Percentiles rank a stretch among this genome's conserved stretches.
Evolutionary conservation across 2,797 vertebrate genomes (phyloP).

Genomic region (Helostoma temminkii): DNA sequence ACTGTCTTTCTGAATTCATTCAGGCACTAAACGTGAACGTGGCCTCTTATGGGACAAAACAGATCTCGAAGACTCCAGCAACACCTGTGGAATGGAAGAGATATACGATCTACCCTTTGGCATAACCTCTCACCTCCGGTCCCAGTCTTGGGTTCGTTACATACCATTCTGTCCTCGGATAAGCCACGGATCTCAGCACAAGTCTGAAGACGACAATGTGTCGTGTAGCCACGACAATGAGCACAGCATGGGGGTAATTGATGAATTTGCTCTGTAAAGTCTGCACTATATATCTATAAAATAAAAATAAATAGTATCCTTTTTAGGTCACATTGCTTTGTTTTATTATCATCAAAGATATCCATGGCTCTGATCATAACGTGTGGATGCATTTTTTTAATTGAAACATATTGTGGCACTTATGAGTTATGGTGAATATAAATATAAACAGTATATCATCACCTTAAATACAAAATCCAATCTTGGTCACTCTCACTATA

Average conservation of each 20-base stretch:
- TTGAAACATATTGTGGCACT: background rate
- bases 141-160: constrained; percentile 78
- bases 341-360: background rate
- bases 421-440: background rate
- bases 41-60: constrained; percentile 85
- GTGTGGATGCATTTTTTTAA: background rate
- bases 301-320: background rate
- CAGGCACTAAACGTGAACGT: constrained; percentile 89
- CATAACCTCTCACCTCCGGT: constrained; percentile 80
- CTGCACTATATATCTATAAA: background rate
- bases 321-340: no score
- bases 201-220: constrained; percentile 1
- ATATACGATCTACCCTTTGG: constrained; percentile 90
- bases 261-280: constrained; percentile 42
- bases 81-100: constrained; percentile 56
- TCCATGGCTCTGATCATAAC: background rate
- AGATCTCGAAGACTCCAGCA: constrained; percentile 51
- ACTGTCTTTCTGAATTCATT: background rate
- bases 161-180: constrained; percentile 87
- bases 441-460: background rate
- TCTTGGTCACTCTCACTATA: background rate
- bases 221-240: background rate
- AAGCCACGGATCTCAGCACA: constrained; percentile 8
- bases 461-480: background rate
- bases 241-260: constrained; percentile 9